Base-by-base conservation (phyloP, 1,140 invertebrate species). In the Drosophila ficusphila region DNA sequence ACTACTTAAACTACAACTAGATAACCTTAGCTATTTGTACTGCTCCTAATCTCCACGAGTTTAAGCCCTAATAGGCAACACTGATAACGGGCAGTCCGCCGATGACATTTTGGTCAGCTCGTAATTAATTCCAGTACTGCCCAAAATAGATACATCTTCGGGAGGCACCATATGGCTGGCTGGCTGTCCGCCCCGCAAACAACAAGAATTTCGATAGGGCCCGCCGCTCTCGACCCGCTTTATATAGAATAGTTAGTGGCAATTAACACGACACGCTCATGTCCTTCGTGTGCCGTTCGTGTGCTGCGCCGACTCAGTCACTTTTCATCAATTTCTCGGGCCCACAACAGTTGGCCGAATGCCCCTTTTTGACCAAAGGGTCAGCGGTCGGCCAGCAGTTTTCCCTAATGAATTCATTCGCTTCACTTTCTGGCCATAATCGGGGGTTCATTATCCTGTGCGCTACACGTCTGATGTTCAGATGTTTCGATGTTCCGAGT, bases 401-500 rank as follows among this genome's bases (percentile, higher is more conserved):
- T 86, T 88, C 82, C 82, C 82, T 88, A 88, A 88, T 88, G 82
- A 88, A 88, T 88, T 88, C 82, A 88, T 88, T 88, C 77, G 77
- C 69, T 88, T 88, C 82, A 86, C 69, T 86, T 81, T 88, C 79
- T 58, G 82, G 73, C 68, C 62, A 56, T 86, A 86, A 79, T 76
- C 67, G 75, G 62, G 82, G 74, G 82, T 88, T 88, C 82, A 88
- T 88, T 88, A 88, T 88, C 82, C 82, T 75, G 42, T 16, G 44
- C 57, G 38, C 31, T 52, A 34, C 33, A 51, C 61, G 54, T 69
- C 67, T 76, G 36, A 73, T 68, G 69, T 60, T 16, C 23, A 1
- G 36, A 18, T 18, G 36, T 38, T 34, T 1, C 11, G n/a, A 29
- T 29, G 38, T 21, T 41, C 19, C 2, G n/a, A 23, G 39, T 12